A percentile compares a stretch with the other conserved stretches of the same genome.
Evolutionary conservation across 2,888 invertebrate genomes (phyloP).

Genomic region (Elegia similella): DNA sequence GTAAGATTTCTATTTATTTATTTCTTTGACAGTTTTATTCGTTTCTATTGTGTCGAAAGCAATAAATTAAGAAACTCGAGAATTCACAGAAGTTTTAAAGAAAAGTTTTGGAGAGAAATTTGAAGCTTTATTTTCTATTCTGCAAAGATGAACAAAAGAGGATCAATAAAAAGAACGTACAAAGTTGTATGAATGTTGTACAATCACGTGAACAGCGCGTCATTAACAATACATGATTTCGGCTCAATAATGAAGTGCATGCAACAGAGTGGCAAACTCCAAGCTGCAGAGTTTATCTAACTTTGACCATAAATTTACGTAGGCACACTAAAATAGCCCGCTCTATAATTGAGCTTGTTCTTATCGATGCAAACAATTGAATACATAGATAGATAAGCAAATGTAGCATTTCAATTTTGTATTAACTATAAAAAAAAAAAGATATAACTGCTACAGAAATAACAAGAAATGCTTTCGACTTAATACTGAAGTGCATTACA

Average conservation of each 20-base stretch:
- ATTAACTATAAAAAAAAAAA: too few species aligned
- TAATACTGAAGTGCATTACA: too few species aligned
- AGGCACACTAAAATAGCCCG: slow-evolving; percentile 44
- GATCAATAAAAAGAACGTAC: slow-evolving; percentile 22
- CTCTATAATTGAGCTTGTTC: slow-evolving; percentile 44
- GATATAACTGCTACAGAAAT: too few species aligned
- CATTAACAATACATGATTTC: slow-evolving; percentile 20
- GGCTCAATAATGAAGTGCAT: slow-evolving; percentile 29
- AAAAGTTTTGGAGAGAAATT: slow-evolving; percentile 26
- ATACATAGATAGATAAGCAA: too few species aligned
- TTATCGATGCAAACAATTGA: too few species aligned
- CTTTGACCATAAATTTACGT: slow-evolving; percentile 45
- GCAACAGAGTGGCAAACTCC: slow-evolving; percentile 28
- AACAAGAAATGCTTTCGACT: too few species aligned
- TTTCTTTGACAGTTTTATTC: slow-evolving; percentile 20
- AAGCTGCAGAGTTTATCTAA: slow-evolving; percentile 39
- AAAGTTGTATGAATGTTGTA: not conserved
- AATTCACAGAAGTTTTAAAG: slow-evolving; percentile 30
- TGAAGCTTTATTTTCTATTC: slow-evolving; percentile 30
- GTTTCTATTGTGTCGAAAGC: slow-evolving; percentile 28
- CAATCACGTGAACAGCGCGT: not conserved
- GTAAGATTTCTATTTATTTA: slow-evolving; percentile 12
- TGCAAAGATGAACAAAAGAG: slow-evolving; percentile 27
- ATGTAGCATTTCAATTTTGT: too few species aligned
- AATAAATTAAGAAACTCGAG: slow-evolving; percentile 32